Evolutionary conservation across 2,888 invertebrate species (phyloP), one percentile per base, ranked within the genome.

Genomic region (Pherbina coryleti): DNA sequence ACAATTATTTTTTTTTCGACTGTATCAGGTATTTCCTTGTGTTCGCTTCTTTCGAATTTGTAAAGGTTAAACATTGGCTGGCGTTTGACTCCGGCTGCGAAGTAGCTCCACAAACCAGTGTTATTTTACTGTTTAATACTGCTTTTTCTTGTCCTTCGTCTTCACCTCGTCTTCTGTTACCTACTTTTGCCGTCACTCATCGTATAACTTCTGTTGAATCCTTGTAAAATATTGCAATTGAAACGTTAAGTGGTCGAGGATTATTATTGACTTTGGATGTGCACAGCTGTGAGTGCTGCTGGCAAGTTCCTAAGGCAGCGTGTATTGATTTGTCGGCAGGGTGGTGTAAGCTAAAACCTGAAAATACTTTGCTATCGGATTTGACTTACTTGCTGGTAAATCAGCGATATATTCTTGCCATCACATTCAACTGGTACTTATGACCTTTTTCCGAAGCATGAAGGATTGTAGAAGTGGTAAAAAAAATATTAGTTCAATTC

Each of bases 231-330:
- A 69, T 49, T 51, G 49, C 25, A 49, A 51, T 51, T 51, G 49
- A 51, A 69, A 69, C 51, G 28, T 49, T 49, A 69, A 53, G 28
- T 69, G 51, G 51, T 51, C 49, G 69, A 22, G 51, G 69, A 51
- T 69, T 69, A 51, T 51, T 51, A 51, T 69, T 51, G 69, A 69
- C 69, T 49, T 17, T 69, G 49, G 49, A 7, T 37, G 7, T 31
- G n/a, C 31, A 28, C 28, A 28, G 19, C 57, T 37, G 37, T 37
- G 37, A n/a, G 66, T 17, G 19, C n/a, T 22, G 67, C 7, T 8
- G 19, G 22, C 19, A 37, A 22, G 44, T 22, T 60, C 17, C 60
- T 25, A 60, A 60, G 5, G 28, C 22, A 28, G 11, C 60, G 22
- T 22, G 14, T 19, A 14, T 34, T 66, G 64, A 64, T 31, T 7